Evolutionary conservation across 2,797 vertebrate genomes (phyloP).

Genomic region (Dicrostonyx torquatus): DNA sequence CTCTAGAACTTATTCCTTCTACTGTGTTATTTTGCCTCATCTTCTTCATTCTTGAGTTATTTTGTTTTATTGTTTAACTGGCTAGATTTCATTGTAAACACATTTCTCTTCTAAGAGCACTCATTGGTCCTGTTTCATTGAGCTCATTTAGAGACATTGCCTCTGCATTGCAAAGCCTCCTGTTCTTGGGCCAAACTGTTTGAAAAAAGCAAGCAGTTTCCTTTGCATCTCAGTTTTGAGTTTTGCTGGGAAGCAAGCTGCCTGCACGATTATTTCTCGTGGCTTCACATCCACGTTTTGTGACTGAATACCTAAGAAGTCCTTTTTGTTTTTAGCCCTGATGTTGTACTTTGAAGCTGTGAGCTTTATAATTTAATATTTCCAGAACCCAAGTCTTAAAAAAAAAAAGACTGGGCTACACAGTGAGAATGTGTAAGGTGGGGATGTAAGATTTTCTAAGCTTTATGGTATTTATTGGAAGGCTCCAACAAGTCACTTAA

Average conservation of each 20-base stretch:
- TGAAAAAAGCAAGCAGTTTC: constrained; percentile 25
- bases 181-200: constrained; percentile 33
- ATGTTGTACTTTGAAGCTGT: constrained; percentile 40
- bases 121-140: constrained; percentile 14
- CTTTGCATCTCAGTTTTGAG: not conserved
- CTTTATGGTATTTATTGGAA: constrained; percentile 40
- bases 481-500: not conserved
- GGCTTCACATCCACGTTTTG: constrained; percentile 39
- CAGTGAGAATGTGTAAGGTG: not conserved
- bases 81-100: constrained; percentile 55
- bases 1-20: not conserved
- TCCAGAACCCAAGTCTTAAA: not conserved
- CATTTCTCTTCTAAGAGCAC: constrained; percentile 40
- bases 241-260: not conserved
- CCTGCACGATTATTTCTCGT: not conserved
- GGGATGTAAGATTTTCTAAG: not conserved
- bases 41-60: constrained; percentile 33
- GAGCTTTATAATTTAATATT: constrained; percentile 41
- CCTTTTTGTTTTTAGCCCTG: not conserved
- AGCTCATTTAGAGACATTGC: constrained; percentile 33
- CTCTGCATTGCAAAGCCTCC: constrained; percentile 16
- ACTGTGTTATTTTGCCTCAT: not conserved
- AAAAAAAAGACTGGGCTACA: not conserved
- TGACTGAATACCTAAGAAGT: not conserved
- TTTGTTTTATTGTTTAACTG: constrained; percentile 63